Conservation (phyloP, 2,888 invertebrate species). For the Hypselothyrea guttata region DNA sequence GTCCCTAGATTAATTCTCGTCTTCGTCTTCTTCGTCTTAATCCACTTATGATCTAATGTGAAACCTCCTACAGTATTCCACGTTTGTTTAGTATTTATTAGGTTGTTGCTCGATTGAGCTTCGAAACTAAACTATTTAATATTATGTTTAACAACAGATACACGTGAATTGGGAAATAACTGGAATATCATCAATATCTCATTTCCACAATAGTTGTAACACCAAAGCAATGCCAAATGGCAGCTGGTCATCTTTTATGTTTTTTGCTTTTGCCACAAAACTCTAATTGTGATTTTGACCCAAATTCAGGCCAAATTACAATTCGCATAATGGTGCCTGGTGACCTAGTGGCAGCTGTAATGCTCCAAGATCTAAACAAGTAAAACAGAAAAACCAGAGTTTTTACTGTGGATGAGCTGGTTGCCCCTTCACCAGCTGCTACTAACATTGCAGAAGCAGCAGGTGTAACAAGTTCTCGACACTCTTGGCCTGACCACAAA, state of each 20-base stretch:
- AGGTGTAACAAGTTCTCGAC: slow-evolving; percentile 77
- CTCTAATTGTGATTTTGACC: slow-evolving; percentile 77
- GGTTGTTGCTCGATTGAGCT: too few relatives aligned
- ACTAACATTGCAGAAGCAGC: slow-evolving; percentile 31
- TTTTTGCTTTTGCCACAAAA: slow-evolving; percentile 11
- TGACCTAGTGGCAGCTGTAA: slow-evolving; percentile 32
- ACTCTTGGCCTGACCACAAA: slow-evolving; percentile 60
- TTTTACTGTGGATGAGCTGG: slow-evolving; percentile 25
- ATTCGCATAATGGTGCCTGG: slow-evolving; percentile 46
- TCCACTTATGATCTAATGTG: too few relatives aligned
- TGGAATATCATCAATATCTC: slow-evolving; percentile 9
- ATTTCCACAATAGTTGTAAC: slow-evolving; percentile 7
- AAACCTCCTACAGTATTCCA: too few relatives aligned
- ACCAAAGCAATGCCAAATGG: slow-evolving; percentile 26
- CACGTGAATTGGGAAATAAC: neutral
- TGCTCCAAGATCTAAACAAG: slow-evolving; percentile 38
- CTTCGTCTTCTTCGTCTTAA: too few relatives aligned
- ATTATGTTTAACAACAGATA: too few relatives aligned
- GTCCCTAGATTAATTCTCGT: too few relatives aligned
- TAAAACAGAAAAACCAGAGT: slow-evolving; percentile 8
- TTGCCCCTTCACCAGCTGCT: slow-evolving; percentile 26
- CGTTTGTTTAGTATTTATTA: too few relatives aligned
- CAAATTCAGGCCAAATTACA: slow-evolving; percentile 70
- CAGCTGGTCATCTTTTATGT: slow-evolving; percentile 22
- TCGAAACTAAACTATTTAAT: too few relatives aligned